Percentiles rank a stretch among this genome's conserved stretches.
Evolutionary conservation across 2,113 vertebrate species (phyloP).

Genomic region (Peromyscus leucopus): DNA sequence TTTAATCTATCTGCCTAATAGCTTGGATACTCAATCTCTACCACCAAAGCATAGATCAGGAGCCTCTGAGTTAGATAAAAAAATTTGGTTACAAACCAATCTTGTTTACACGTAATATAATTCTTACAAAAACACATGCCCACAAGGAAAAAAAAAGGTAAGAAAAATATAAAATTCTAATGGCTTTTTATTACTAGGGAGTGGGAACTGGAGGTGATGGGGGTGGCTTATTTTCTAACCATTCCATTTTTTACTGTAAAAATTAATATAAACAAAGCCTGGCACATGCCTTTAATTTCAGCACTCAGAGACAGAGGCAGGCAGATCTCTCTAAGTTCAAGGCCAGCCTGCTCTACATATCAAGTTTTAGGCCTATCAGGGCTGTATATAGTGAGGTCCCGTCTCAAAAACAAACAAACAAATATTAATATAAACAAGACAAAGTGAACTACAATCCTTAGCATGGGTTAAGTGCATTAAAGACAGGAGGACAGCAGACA

Average conservation of each 20-base stretch:
- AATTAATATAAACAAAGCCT: conserved; percentile 22
- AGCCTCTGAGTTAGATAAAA: not conserved
- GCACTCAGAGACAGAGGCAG: not conserved
- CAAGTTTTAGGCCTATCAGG: not conserved
- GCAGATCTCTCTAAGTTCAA: not conserved
- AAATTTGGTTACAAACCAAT: not conserved
- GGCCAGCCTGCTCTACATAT: not conserved
- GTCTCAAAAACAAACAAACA: not conserved
- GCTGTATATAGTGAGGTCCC: not conserved
- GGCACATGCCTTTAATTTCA: not conserved
- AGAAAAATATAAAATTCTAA: not conserved
- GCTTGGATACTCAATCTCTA: not conserved
- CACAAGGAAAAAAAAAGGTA: not conserved
- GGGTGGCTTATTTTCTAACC: conserved; percentile 6
- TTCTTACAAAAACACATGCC: not conserved
- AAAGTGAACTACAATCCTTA: not conserved
- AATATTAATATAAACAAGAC: not conserved
- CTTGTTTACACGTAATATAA: not conserved
- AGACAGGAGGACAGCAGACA: not conserved
- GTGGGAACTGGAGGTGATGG: not conserved
- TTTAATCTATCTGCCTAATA: not conserved
- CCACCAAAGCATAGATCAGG: not conserved
- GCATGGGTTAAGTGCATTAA: not conserved
- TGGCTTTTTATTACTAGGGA: not conserved
- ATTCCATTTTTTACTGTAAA: not conserved